phyloP scores from a whole-genome alignment of 2,888 invertebrate species.

The Leptura quadrifasciata region DNA sequence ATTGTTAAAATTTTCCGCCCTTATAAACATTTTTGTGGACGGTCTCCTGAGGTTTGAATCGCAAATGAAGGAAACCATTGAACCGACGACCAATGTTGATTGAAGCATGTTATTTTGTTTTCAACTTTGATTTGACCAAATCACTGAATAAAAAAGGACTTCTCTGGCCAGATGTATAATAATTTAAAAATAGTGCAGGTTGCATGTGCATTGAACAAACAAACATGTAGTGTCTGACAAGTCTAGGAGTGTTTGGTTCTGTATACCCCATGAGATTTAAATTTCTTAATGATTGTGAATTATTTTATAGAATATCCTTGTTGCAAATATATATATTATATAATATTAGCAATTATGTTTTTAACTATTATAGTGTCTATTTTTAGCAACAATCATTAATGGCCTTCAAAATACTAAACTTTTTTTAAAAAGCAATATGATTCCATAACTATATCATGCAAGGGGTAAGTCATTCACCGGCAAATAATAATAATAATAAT shows the following conservation, averaged over 20 bases:
- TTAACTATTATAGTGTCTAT: too few relatives aligned
- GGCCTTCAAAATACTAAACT: too few relatives aligned
- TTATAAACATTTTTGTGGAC: constrained; percentile 51
- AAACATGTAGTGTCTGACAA: not conserved
- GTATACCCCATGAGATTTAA: not conserved
- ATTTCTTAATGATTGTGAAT: not conserved
- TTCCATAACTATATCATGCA: too few relatives aligned
- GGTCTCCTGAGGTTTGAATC: constrained; percentile 50
- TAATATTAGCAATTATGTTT: too few relatives aligned
- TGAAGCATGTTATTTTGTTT: constrained; percentile 57
- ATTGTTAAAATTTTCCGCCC: constrained; percentile 54
- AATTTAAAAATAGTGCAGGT: constrained; percentile 34
- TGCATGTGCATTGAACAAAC: constrained; percentile 23
- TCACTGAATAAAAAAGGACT: constrained; percentile 40
- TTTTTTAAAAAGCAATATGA: too few relatives aligned
- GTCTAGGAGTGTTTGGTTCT: not conserved
- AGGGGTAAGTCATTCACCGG: too few relatives aligned
- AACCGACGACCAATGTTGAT: constrained; percentile 54
- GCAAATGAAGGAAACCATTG: constrained; percentile 53
- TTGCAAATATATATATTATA: too few relatives aligned
- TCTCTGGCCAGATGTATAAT: constrained; percentile 10
- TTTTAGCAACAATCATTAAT: too few relatives aligned
- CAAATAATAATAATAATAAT: too few relatives aligned
- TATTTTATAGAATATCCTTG: too few relatives aligned
- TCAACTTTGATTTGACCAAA: constrained; percentile 55